These are phyloP conservation scores for Eumerus sabulonum DNA, from an alignment of 2,888 invertebrate species.

Conservation along the genomic window DNA sequence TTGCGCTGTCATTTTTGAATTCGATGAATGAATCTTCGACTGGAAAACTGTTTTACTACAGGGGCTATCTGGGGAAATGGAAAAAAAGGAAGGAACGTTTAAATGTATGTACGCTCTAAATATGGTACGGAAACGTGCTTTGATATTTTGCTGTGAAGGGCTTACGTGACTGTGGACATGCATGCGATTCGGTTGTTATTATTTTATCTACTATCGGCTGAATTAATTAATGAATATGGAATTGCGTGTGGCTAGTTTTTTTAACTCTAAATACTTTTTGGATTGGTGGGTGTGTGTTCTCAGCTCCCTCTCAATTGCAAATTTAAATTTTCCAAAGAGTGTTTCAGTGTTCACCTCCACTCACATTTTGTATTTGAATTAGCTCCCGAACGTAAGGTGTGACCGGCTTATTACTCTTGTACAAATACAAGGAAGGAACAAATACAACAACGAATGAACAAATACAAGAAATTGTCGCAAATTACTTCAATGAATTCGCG, in stretches of 20 bases:
- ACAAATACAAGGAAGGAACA: too few species aligned
- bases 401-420: too few species aligned
- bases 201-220: slow-evolving; percentile 48
- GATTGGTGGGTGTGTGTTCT: slow-evolving; percentile 3
- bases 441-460: too few species aligned
- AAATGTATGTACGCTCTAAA: slow-evolving; percentile 54
- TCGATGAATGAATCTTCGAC: slow-evolving; percentile 43
- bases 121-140: slow-evolving; percentile 38
- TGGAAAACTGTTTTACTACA: neutral
- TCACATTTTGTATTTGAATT: too few species aligned
- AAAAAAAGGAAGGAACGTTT: slow-evolving; percentile 2
- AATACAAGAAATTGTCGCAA: too few species aligned
- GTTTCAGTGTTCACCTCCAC: too few species aligned
- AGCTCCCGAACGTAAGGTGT: too few species aligned
- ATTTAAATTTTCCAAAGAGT: too few species aligned
- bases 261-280: slow-evolving; percentile 46
- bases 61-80: neutral
- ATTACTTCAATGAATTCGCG: too few species aligned
- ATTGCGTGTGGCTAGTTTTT: too few species aligned
- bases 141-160: slow-evolving; percentile 19
- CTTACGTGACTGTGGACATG: slow-evolving; percentile 61
- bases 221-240: slow-evolving; percentile 54
- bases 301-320: neutral
- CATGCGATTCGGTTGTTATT: slow-evolving; percentile 32
- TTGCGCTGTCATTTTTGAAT: slow-evolving; percentile 14